Evolutionary conservation across 2,888 invertebrate genomes (phyloP), one percentile per base, ranked within the genome.

Genomic region (Anticlea derivata): DNA sequence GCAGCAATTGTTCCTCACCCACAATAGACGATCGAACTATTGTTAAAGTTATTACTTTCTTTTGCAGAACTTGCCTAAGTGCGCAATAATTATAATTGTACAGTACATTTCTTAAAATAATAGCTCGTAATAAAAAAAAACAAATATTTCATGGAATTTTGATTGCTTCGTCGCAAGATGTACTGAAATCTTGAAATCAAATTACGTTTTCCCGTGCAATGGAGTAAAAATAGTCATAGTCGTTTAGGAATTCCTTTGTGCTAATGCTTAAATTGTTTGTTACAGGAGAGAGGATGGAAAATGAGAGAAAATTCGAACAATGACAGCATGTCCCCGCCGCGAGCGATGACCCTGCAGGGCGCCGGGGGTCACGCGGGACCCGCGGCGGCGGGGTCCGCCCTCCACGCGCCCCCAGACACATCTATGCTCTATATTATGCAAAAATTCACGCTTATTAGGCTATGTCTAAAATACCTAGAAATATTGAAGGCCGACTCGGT

Each of bases 261-360:
- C 27, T 44, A 55, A 52, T 50, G 13, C 23, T 39, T 33, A 31
- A 55, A 49, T 50, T 46, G 37, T 56, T 88, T 89, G 85, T 89
- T 90, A 29, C 86, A 89, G 89, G 77, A 76, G 77, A 80, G 78
- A 86, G 73, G 80, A 90, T 88, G 88, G 88, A 86, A 83, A 83
- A 89, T 89, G 90, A 74, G 69, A 75, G 72, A 75, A 70, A 70
- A 71, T 66, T 72, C 70, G 77, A 75, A 76, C 87, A 88, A 90
- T 89, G 89, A 88, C 88, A 80, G 80, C 74, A 85, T 88, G 86
- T 81, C 79, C 79, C 79, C 81, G 87, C 83, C 83, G 88, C 87
- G 83, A 83, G 83, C 86, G 83, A 83, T 80, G 84, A 82, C 81
- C 82, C 81, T 72, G 79, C 80, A 65, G 73, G 77, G 75, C 76